A percentile compares a stretch with the other conserved stretches of the same genome.
These are phyloP conservation scores for Thyatira batis DNA, from an alignment of 2,888 invertebrate species.

Conservation along the genomic window DNA sequence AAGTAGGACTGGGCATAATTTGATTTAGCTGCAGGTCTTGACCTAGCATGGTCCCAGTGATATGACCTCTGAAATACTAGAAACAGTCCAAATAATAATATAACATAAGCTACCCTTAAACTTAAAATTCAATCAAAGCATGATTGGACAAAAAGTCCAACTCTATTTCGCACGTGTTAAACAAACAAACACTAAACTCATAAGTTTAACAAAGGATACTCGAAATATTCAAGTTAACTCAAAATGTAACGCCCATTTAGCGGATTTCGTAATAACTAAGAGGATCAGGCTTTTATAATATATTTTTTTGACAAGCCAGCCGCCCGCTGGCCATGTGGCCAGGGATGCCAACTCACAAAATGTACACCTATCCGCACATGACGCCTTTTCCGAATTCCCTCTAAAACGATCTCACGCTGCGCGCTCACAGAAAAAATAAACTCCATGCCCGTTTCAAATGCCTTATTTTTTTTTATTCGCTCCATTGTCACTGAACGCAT, in stretches of 20 bases:
- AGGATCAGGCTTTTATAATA: not conserved
- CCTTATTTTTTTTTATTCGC: slow-evolving; percentile 53
- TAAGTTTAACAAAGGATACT: not conserved
- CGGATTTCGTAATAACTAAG: not conserved
- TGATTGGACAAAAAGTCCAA: too few species aligned
- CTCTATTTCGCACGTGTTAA: not conserved
- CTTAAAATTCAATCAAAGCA: too few species aligned
- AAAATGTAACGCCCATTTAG: slow-evolving; percentile 1
- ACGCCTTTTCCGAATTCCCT: slow-evolving; percentile 75
- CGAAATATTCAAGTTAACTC: not conserved
- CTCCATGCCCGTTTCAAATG: slow-evolving; percentile 57
- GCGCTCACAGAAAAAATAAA: slow-evolving; percentile 58
- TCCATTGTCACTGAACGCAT: slow-evolving; percentile 51
- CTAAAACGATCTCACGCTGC: slow-evolving; percentile 79
- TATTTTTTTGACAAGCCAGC: slow-evolving; percentile 9
- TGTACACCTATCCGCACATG: slow-evolving; percentile 62
- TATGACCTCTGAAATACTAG: too few species aligned
- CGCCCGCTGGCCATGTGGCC: slow-evolving; percentile 38
- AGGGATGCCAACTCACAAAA: slow-evolving; percentile 26
- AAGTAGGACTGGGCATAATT: too few species aligned
- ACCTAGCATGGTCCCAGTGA: too few species aligned
- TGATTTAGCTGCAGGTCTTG: too few species aligned
- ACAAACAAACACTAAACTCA: not conserved
- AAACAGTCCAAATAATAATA: too few species aligned
- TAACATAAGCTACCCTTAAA: too few species aligned